Percentiles rank a stretch among this genome's conserved stretches.
phyloP scores from a whole-genome alignment of 2,113 vertebrate species.

The Sturnira hondurensis region DNA sequence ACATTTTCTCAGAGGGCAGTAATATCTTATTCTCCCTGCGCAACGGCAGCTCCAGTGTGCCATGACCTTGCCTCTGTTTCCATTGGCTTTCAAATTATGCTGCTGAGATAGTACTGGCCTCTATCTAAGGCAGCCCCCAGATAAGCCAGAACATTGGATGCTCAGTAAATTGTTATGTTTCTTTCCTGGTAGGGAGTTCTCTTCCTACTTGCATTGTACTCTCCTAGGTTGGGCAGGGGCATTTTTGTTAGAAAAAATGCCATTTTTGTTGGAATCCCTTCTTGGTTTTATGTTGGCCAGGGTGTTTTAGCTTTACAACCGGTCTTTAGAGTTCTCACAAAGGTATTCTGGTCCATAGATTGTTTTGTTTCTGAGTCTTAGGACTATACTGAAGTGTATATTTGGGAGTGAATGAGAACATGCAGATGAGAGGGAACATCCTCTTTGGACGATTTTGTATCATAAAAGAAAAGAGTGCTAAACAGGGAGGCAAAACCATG shows the following conservation, averaged over 20 bases:
- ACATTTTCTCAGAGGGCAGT: not conserved
- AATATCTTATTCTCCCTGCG: not conserved
- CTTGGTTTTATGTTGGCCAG: not conserved
- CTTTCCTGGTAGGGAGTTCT: not conserved
- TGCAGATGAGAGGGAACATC: not conserved
- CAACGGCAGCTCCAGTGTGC: not conserved
- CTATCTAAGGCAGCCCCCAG: not conserved
- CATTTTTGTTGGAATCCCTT: not conserved
- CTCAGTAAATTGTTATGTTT: not conserved
- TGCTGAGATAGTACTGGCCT: not conserved
- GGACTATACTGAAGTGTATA: not conserved
- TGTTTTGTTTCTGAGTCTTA: not conserved
- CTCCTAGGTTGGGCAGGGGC: not conserved
- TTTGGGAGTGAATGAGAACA: not conserved
- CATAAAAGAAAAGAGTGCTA: not conserved
- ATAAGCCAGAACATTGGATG: not conserved
- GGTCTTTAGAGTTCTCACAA: not conserved
- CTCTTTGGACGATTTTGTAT: not conserved
- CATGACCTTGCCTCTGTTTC: not conserved
- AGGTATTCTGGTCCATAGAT: not conserved
- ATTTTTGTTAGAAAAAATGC: no score
- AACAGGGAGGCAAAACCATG: not conserved
- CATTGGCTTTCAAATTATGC: not conserved
- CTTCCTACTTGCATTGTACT: not conserved
- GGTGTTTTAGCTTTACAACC: not conserved